Conservation (phyloP, 1,140 invertebrate genomes). For the Psilanteris sp. region DNA sequence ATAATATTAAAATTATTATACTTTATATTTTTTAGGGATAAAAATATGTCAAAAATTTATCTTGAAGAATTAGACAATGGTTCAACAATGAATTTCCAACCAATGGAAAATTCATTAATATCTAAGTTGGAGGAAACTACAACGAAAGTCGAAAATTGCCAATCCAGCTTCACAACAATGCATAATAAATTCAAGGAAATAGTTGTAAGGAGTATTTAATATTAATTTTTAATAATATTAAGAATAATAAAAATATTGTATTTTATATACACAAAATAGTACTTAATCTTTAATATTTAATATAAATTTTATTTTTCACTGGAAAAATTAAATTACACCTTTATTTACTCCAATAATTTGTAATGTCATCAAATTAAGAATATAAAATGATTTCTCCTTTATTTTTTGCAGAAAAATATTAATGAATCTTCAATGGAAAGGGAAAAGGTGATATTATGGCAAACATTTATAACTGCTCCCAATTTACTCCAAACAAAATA, state of each 20-base stretch:
- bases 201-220: constrained; percentile 66
- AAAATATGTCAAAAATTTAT: constrained; percentile 22
- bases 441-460: constrained; percentile 70
- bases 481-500: constrained; percentile 66
- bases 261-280: no score
- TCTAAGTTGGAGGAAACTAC: constrained; percentile 52
- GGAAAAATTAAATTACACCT: no score
- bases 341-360: no score
- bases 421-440: constrained; percentile 59
- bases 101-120: constrained; percentile 46
- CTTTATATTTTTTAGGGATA: constrained; percentile 18
- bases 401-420: constrained; percentile 67
- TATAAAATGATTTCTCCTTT: no score
- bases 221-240: constrained; percentile 8
- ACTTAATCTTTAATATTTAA: no score
- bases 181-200: constrained; percentile 70
- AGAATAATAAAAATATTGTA: no score
- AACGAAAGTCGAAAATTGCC: constrained; percentile 48
- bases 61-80: constrained; percentile 61
- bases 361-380: no score
- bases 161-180: constrained; percentile 57
- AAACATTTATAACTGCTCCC: constrained; percentile 69
- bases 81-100: constrained; percentile 66
- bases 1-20: no score
- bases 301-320: no score